Percentiles rank a stretch among this genome's conserved stretches.
Evolutionary conservation across 2,888 invertebrate genomes (phyloP).

Genomic region (Thyatira batis): DNA sequence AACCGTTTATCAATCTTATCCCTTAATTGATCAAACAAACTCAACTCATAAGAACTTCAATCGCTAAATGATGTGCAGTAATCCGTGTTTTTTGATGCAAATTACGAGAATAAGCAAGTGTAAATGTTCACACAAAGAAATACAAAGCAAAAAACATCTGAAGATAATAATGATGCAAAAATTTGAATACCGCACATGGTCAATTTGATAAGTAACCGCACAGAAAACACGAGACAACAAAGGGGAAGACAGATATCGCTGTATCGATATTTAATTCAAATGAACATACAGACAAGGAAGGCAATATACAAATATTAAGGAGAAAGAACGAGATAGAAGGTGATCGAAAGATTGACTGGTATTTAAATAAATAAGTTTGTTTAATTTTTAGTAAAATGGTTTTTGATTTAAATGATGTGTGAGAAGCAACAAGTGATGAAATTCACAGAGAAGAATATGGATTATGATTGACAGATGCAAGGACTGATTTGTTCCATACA

Average conservation of each 20-base stretch:
- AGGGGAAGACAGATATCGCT: slow-evolving; percentile 20
- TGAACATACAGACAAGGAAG: slow-evolving; percentile 22
- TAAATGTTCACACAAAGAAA: slow-evolving; percentile 39
- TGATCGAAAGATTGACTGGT: slow-evolving; percentile 21
- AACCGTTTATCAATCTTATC: neutral
- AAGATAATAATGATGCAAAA: slow-evolving; percentile 31
- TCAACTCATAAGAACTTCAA: neutral
- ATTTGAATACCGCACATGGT: slow-evolving; percentile 69
- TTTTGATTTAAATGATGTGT: slow-evolving; percentile 1
- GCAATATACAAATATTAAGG: neutral
- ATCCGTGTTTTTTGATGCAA: slow-evolving; percentile 31
- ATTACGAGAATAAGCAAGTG: slow-evolving; percentile 39
- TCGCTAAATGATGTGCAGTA: neutral
- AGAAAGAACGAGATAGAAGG: slow-evolving; percentile 8
- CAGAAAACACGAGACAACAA: slow-evolving; percentile 30
- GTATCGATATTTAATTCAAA: slow-evolving; percentile 69
- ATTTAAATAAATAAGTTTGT: slow-evolving; percentile 1
- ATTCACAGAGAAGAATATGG: neutral
- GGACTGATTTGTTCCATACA: too few relatives aligned
- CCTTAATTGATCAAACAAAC: neutral
- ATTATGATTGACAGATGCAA: slow-evolving; percentile 1
- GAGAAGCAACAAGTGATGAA: neutral
- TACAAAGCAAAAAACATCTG: neutral
- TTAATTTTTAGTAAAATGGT: slow-evolving; percentile 8
- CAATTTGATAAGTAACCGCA: slow-evolving; percentile 71